These are phyloP conservation scores for Branchipolynoe longqiensis DNA, from an alignment of 2,888 invertebrate genomes.

Conservation along the genomic window DNA sequence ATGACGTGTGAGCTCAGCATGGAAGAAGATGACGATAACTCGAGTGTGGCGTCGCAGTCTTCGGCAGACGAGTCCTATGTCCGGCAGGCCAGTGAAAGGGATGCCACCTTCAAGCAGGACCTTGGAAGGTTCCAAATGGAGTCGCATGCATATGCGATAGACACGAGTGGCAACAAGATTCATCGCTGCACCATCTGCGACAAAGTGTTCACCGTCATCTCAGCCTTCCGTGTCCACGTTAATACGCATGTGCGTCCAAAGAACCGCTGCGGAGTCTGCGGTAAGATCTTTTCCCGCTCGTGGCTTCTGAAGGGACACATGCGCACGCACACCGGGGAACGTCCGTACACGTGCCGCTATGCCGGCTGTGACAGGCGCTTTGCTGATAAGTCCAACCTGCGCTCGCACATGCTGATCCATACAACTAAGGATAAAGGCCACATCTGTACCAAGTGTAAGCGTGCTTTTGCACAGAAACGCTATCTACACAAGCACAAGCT, in stretches of 20 bases:
- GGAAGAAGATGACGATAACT: constrained; percentile 29
- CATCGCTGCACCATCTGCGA: constrained; percentile 74
- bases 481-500: constrained; percentile 80
- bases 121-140: constrained; percentile 57
- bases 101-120: constrained; percentile 25
- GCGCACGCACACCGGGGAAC: constrained; percentile 80
- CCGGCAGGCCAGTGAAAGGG: constrained; percentile 28
- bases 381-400: constrained; percentile 80
- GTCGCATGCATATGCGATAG: constrained; percentile 58
- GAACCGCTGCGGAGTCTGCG: constrained; percentile 77
- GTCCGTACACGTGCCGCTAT: constrained; percentile 77
- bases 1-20: background rate
- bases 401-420: constrained; percentile 80
- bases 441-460: constrained; percentile 76
- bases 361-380: constrained; percentile 78
- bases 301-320: constrained; percentile 81
- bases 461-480: constrained; percentile 80
- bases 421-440: constrained; percentile 75
- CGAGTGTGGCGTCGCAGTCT: constrained; percentile 25
- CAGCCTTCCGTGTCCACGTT: constrained; percentile 73
- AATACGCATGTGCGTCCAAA: constrained; percentile 70
- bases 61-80: constrained; percentile 8
- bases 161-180: constrained; percentile 62
- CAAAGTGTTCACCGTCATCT: constrained; percentile 69
- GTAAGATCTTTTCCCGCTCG: constrained; percentile 78